Percentiles rank a stretch among this genome's conserved stretches.
Conservation (phyloP, 2,113 vertebrate species). For the Heteronetta atricapilla region DNA sequence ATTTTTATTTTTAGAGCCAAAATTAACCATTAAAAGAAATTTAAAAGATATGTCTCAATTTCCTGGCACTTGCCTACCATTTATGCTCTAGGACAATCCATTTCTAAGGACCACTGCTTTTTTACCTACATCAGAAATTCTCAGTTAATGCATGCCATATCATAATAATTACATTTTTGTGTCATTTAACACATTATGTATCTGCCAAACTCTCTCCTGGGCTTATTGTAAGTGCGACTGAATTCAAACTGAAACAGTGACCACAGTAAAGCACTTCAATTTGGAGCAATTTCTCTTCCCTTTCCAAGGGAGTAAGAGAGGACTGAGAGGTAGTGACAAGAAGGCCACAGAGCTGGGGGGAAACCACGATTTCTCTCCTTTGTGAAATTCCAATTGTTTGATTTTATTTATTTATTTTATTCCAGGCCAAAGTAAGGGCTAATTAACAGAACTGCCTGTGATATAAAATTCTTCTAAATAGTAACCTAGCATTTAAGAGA, state of each 20-base stretch:
- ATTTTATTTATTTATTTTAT: background rate
- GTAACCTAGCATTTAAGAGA: background rate
- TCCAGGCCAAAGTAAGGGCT: background rate
- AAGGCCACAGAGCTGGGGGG: background rate
- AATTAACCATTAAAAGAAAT: conserved; percentile 3
- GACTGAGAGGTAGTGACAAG: background rate
- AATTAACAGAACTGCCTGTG: background rate
- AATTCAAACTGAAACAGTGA: conserved; percentile 64
- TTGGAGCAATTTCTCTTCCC: conserved; percentile 38
- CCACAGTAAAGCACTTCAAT: conserved; percentile 47
- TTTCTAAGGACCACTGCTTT: background rate
- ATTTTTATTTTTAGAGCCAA: conserved; percentile 46
- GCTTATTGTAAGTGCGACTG: conserved; percentile 52
- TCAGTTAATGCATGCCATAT: conserved; percentile 5
- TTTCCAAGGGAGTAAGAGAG: conserved; percentile 35
- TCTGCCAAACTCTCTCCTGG: conserved; percentile 52
- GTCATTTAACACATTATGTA: conserved; percentile 46
- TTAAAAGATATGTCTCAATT: conserved; percentile 4
- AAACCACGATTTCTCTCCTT: background rate
- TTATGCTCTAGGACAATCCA: background rate
- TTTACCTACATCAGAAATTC: background rate
- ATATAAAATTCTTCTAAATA: too few relatives aligned
- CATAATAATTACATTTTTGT: conserved; percentile 49
- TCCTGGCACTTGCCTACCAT: background rate
- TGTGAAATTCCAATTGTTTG: background rate